Conservation (phyloP, 1,140 invertebrate genomes). For the Papilio xuthus region DNA sequence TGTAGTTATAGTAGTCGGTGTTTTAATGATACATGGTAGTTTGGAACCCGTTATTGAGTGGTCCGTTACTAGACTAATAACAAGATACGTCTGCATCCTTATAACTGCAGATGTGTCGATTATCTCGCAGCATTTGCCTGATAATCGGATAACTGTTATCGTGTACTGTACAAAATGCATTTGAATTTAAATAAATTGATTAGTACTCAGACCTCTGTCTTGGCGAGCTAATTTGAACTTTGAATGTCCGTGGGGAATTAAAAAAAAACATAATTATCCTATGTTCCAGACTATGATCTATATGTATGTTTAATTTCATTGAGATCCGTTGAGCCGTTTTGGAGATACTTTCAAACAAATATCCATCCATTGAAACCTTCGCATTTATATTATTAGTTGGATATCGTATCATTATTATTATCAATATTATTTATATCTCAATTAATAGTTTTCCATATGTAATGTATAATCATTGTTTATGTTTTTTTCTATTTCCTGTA, state of each 20-base stretch:
- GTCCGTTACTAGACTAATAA: slow-evolving; percentile 30
- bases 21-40: slow-evolving; percentile 5
- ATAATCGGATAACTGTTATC: slow-evolving; percentile 17
- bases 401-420: too few species aligned
- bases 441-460: not conserved
- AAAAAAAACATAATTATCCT: too few species aligned
- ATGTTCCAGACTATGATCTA: too few species aligned
- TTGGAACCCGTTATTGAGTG: not conserved
- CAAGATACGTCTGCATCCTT: slow-evolving; percentile 24
- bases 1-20: not conserved
- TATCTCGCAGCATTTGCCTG: not conserved
- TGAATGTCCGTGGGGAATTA: too few species aligned
- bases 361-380: too few species aligned
- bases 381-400: too few species aligned
- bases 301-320: too few species aligned
- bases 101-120: slow-evolving; percentile 19
- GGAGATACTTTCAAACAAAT: too few species aligned
- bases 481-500: not conserved
- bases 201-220: too few species aligned
- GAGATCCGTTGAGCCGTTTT: too few species aligned
- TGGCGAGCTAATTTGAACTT: too few species aligned
- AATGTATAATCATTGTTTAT: not conserved
- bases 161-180: not conserved
- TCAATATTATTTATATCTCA: slow-evolving; percentile 8
- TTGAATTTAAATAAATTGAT: not conserved